Conservation (phyloP, 2,797 vertebrate species). For the Paguma larvata region DNA sequence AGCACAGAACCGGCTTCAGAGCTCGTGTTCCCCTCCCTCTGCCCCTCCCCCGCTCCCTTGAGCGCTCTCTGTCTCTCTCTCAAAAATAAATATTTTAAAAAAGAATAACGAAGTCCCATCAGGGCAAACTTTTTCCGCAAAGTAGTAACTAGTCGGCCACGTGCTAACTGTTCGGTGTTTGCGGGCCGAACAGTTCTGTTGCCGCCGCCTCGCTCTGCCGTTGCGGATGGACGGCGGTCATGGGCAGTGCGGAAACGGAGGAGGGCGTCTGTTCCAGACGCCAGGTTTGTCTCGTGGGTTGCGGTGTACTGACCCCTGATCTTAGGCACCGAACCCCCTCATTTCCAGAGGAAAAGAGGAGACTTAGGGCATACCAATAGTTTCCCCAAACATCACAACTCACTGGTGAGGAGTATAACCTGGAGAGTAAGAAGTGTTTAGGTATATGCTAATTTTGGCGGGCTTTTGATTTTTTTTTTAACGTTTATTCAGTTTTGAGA, state of each 20-base stretch:
- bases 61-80: too few species aligned
- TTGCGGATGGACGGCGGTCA: neutral
- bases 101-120: neutral
- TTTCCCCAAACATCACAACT: neutral
- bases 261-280: neutral
- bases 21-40: too few species aligned
- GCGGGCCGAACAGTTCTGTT: neutral
- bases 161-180: neutral
- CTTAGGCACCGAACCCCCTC: neutral
- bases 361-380: neutral
- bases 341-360: neutral
- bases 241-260: neutral
- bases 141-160: neutral
- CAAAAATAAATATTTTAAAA: too few species aligned
- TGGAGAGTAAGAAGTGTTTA: neutral
- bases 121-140: neutral
- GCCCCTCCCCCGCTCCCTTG: too few species aligned
- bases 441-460: neutral
- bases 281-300: neutral
- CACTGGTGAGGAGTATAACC: too few species aligned
- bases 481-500: too few species aligned
- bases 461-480: neutral
- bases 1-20: too few species aligned
- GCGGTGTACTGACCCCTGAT: neutral
- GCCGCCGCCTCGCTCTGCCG: accelerated